Percentiles rank a stretch among this genome's conserved stretches.
These are phyloP conservation scores for Neogale vison DNA, from an alignment of 2,113 vertebrate genomes.

Conservation along the genomic window DNA sequence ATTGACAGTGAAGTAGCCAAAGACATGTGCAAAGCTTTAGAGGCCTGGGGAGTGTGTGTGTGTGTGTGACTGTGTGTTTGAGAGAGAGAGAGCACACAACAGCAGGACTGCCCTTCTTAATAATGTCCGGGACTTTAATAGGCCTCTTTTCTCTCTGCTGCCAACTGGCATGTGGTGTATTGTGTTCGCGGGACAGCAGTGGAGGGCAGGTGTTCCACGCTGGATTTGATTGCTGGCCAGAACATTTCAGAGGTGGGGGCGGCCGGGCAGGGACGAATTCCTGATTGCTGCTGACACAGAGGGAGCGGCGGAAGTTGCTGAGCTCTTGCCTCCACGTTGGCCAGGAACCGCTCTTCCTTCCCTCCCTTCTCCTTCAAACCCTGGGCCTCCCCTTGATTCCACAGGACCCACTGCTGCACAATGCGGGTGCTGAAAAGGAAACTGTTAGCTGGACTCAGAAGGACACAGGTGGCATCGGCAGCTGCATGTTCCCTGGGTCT, in stretches of 20 bases:
- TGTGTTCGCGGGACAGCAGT: not conserved
- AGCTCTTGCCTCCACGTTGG: not conserved
- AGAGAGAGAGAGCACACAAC: not conserved
- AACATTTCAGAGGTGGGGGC: not conserved
- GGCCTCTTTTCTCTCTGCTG: not conserved
- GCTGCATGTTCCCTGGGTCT: conserved; percentile 34
- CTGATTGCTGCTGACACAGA: not conserved
- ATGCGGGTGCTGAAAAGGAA: not conserved
- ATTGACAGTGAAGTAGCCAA: not conserved
- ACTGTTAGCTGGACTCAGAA: not conserved
- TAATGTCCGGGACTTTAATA: not conserved
- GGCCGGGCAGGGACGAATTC: not conserved
- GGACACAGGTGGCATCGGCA: conserved; percentile 51
- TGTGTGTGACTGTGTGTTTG: not conserved
- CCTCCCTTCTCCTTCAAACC: not conserved
- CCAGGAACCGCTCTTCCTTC: not conserved
- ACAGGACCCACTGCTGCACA: not conserved
- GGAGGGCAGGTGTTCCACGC: conserved; percentile 51
- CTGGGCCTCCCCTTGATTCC: not conserved
- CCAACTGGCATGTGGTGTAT: conserved; percentile 5
- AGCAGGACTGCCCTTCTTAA: conserved; percentile 35
- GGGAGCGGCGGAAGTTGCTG: not conserved
- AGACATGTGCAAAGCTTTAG: not conserved
- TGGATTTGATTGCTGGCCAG: conserved; percentile 49
- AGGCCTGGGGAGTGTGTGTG: not conserved